Conservation (phyloP, 2,113 vertebrate species). For the Chloropsis hardwickii region DNA sequence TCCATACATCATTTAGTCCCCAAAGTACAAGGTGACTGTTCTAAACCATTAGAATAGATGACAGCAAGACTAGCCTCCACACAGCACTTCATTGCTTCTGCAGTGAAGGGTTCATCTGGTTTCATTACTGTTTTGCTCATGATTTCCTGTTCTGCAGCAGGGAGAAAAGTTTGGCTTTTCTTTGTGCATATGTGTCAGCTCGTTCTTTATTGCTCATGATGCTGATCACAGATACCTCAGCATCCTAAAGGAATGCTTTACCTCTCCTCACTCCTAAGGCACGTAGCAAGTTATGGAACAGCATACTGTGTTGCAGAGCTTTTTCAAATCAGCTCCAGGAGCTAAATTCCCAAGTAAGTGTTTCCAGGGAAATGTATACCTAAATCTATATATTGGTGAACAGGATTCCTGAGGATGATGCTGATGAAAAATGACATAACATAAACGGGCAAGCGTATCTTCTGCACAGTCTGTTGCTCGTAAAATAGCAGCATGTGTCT, state of each 20-base stretch:
- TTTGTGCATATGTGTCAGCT: neutral
- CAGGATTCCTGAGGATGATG: neutral
- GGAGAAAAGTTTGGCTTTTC: neutral
- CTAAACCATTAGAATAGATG: neutral
- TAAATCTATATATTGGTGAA: neutral
- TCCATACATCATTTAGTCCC: neutral
- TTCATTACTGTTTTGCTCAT: neutral
- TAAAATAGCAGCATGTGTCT: neutral
- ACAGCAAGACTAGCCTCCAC: neutral
- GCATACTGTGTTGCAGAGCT: neutral
- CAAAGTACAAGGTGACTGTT: neutral
- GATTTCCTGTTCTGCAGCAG: neutral
- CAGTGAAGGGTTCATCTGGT: constrained; percentile 12
- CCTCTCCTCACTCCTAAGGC: neutral
- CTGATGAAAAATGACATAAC: neutral
- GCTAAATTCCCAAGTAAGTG: neutral
- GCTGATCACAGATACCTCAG: neutral
- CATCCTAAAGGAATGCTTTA: neutral
- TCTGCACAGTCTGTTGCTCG: neutral
- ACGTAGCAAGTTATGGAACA: neutral
- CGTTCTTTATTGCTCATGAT: neutral
- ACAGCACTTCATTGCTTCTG: neutral
- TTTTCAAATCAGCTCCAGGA: neutral
- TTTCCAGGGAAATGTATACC: neutral
- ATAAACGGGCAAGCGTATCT: neutral